Base-by-base conservation (phyloP, 2,113 vertebrate species). In the Podarcis raffonei region DNA sequence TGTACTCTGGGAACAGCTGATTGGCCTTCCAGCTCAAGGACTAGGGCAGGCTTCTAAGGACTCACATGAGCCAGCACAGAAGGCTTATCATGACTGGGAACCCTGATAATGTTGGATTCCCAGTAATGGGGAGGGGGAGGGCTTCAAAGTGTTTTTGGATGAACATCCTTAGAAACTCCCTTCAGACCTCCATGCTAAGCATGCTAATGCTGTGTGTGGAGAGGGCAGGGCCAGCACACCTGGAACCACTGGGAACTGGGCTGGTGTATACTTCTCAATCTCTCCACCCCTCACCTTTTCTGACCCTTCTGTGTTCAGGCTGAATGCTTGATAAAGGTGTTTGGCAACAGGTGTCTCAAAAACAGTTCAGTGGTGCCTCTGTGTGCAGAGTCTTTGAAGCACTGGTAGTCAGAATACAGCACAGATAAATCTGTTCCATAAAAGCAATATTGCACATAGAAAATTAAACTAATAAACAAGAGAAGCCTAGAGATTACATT, bases 381-480 rank as follows among this genome's bases (percentile, higher is more conserved):
- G 66, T 76, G 59, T 62, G 22, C 9, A 66, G 71, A 75, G 65
- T 42, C n/a, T 57, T 76, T 22, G 27, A 88, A 88, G 37, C 35
- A 57, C 7, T 42, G 27, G 32, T 42, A 74, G 57, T 68, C 37
- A 83, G 22, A 6, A 62, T 76, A 85, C 53, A 90, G 15, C 84
- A 91, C 48, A 87, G 88, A 94, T 48, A 2, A 95, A 92, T 95
- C 84, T 94, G 77, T 89, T 92, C 90, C 88, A 95, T 95, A 95
- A 95, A 95, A 94, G 32, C 78, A 92, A 92, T 90, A 93, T 94
- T 93, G 89, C 90, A 92, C 86, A 89, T 85, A 94, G 94, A 94
- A 96, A 95, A 95, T 95, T 95, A 96, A 95, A 95, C 95, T 93
- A 95, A 95, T 96, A 96, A 95, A 95, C 94, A 94, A 89, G 92